These are phyloP conservation scores for Turritopsis dohrnii DNA, from an alignment of 30 jellyfish, hydroid and myxozoan genomes.

Conservation along the genomic window DNA sequence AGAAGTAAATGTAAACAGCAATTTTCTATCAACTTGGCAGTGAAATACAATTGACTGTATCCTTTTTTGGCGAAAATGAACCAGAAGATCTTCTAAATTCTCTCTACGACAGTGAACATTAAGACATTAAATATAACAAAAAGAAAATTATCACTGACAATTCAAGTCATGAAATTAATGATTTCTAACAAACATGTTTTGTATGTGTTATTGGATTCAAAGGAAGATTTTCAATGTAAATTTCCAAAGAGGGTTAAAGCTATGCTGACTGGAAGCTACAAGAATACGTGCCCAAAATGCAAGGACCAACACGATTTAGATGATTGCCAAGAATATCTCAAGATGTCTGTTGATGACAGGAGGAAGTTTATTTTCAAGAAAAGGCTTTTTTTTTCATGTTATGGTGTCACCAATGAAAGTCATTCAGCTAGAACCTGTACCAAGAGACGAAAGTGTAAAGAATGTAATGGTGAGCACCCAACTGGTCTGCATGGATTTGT, in stretches of 20 bases:
- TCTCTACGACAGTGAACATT: too few species aligned
- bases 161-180: too few species aligned
- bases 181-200: too few species aligned
- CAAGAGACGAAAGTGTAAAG: not conserved
- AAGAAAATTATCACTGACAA: too few species aligned
- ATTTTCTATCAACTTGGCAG: too few species aligned
- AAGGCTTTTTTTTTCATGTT: slow-evolving; percentile 1
- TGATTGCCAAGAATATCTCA: not conserved
- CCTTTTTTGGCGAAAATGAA: too few species aligned
- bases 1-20: too few species aligned
- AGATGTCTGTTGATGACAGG: too few species aligned
- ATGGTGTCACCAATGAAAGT: not conserved
- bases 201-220: not conserved
- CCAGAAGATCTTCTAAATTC: too few species aligned
- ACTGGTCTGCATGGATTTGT: not conserved
- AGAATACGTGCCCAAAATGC: not conserved
- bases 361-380: not conserved
- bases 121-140: too few species aligned
- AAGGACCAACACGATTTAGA: not conserved
- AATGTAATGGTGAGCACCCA: not conserved
- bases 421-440: too few species aligned
- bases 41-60: too few species aligned
- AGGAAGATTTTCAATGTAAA: not conserved
- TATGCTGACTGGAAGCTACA: not conserved
- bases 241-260: not conserved